Percentiles rank a stretch among this genome's conserved stretches.
phyloP scores from a whole-genome alignment of 2,113 vertebrate genomes.

The Cyanocitta stelleri region DNA sequence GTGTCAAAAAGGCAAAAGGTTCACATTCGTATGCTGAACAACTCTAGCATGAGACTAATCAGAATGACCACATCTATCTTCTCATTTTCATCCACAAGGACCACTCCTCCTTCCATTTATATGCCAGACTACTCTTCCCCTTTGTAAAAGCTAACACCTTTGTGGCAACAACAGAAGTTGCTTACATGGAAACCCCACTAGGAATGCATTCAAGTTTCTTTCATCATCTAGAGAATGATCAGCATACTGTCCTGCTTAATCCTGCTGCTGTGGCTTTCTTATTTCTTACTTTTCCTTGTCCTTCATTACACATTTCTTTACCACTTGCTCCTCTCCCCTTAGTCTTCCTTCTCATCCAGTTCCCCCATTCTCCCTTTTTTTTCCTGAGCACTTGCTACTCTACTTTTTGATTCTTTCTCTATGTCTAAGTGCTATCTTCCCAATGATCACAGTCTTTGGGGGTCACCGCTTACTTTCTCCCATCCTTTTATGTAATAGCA shows the following conservation, averaged over 20 bases:
- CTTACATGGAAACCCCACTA: not conserved
- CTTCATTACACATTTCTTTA: not conserved
- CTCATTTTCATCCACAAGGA: not conserved
- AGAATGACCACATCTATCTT: not conserved
- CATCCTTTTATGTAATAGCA: not conserved
- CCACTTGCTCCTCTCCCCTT: not conserved
- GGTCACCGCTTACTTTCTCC: not conserved
- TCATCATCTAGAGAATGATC: not conserved
- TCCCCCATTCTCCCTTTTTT: not conserved
- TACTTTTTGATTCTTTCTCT: not conserved
- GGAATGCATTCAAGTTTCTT: not conserved
- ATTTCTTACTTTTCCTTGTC: not conserved
- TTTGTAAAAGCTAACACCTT: not conserved
- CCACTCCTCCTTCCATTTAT: not conserved
- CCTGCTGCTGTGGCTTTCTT: not conserved
- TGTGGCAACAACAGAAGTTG: not conserved
- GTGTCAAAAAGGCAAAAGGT: not conserved
- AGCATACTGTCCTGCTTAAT: not conserved
- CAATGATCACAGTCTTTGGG: not conserved
- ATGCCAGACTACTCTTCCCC: not conserved
- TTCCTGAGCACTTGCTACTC: not conserved
- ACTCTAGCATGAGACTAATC: not conserved
- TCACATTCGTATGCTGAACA: not conserved
- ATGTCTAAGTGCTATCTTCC: not conserved
- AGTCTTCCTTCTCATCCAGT: not conserved